A percentile compares a stretch with the other conserved stretches of the same genome.
These are phyloP conservation scores for Pachypsylla venusta DNA, from an alignment of 1,140 invertebrate genomes.

Conservation along the genomic window DNA sequence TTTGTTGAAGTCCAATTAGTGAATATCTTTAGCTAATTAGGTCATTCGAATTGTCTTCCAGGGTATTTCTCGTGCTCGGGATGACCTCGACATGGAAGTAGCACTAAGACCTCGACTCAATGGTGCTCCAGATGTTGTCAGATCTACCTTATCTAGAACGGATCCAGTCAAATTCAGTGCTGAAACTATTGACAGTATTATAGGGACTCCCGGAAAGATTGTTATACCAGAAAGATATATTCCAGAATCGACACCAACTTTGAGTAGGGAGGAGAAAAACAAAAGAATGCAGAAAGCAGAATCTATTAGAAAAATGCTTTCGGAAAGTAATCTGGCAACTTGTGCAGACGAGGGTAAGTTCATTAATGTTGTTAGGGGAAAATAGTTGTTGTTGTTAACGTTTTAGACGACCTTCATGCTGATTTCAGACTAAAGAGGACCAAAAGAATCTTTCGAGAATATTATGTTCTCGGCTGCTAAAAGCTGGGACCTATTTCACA, in stretches of 20 bases:
- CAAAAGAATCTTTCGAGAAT: not conserved
- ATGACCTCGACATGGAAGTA: constrained; percentile 73
- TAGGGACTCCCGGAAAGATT: constrained; percentile 77
- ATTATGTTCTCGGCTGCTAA: too few relatives aligned
- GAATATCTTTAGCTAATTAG: too few relatives aligned
- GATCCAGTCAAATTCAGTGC: constrained; percentile 47
- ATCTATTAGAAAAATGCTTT: constrained; percentile 78
- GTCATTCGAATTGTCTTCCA: too few relatives aligned
- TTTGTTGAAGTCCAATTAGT: too few relatives aligned
- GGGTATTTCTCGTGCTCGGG: constrained; percentile 48
- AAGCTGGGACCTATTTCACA: too few relatives aligned
- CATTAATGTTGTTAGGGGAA: constrained; percentile 13
- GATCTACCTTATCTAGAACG: constrained; percentile 52
- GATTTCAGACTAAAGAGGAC: too few relatives aligned
- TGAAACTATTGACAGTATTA: constrained; percentile 64
- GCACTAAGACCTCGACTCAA: constrained; percentile 46
- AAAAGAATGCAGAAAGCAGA: constrained; percentile 72
- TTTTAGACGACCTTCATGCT: too few relatives aligned
- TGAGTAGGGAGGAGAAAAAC: constrained; percentile 65
- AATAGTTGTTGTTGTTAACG: too few relatives aligned
- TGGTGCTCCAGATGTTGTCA: constrained; percentile 66
- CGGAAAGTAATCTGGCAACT: constrained; percentile 37
- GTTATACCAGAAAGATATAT: constrained; percentile 81
- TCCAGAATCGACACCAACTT: constrained; percentile 64
- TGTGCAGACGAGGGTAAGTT: constrained; percentile 15